Evolutionary conservation across 2,888 invertebrate genomes (phyloP).

Genomic region (Falcaria lacertinaria): DNA sequence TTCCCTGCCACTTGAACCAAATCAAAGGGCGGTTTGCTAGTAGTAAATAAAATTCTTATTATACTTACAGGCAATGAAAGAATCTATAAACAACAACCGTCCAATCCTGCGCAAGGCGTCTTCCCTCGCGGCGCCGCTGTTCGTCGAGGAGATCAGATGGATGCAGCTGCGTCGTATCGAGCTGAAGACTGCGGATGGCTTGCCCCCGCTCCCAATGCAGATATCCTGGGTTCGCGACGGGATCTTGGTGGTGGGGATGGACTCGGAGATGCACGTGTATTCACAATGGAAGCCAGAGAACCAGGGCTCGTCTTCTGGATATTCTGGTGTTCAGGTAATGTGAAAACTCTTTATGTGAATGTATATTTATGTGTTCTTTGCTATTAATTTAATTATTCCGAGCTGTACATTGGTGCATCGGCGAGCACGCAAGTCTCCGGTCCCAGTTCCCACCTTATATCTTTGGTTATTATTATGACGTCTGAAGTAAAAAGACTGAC

Average conservation of each 20-base stretch:
- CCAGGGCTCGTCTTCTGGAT: slow-evolving; percentile 44
- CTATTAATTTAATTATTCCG: too few relatives aligned
- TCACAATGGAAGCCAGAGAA: slow-evolving; percentile 96
- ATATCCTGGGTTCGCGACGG: slow-evolving; percentile 99
- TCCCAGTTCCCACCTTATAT: too few relatives aligned
- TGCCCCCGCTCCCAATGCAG: slow-evolving; percentile 98
- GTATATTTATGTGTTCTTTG: too few relatives aligned
- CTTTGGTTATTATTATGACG: too few relatives aligned
- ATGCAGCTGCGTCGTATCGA: slow-evolving; percentile 96
- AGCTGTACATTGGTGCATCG: too few relatives aligned
- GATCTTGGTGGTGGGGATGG: slow-evolving; percentile 98
- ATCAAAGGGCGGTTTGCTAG: too few relatives aligned
- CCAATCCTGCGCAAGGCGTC: slow-evolving; percentile 94
- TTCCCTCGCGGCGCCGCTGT: slow-evolving; percentile 92
- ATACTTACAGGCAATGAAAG: slow-evolving; percentile 85
- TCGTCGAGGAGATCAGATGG: slow-evolving; percentile 96
- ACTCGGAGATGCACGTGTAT: slow-evolving; percentile 99
- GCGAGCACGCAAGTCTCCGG: too few relatives aligned
- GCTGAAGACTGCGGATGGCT: slow-evolving; percentile 94
- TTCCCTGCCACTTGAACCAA: too few relatives aligned
- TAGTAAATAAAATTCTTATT: too few relatives aligned
- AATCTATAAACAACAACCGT: slow-evolving; percentile 89
- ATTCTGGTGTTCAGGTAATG: slow-evolving; percentile 45
- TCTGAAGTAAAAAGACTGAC: too few relatives aligned
- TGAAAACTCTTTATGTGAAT: too few relatives aligned